These are phyloP conservation scores for Hapalemur alaotrensis DNA, from an alignment of 2,797 vertebrate species.

Conservation along the genomic window DNA sequence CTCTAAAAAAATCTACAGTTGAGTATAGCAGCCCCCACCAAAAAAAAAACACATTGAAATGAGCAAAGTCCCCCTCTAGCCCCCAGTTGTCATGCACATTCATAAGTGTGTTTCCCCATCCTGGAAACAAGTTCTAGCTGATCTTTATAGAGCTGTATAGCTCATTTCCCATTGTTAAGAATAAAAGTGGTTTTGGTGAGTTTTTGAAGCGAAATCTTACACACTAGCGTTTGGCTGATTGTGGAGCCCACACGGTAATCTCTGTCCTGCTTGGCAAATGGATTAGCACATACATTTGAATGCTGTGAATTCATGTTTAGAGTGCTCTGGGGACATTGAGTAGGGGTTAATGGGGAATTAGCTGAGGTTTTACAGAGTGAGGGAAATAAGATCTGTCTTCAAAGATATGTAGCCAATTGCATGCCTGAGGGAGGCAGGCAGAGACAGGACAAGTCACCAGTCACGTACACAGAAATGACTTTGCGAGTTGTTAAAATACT, in stretches of 20 bases:
- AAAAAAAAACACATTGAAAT: neutral
- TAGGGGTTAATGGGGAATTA: neutral
- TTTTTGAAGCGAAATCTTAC: neutral
- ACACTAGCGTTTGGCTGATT: neutral
- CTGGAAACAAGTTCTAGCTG: neutral
- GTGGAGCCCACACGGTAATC: neutral
- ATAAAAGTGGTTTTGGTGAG: neutral
- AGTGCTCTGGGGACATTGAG: neutral
- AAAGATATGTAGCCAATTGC: neutral
- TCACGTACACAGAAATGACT: neutral
- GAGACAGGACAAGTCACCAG: neutral
- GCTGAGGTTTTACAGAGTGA: neutral
- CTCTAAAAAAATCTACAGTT: neutral
- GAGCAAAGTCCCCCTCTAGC: rapidly evolving
- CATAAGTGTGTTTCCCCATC: neutral
- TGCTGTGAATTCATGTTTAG: neutral
- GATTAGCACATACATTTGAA: neutral
- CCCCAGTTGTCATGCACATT: neutral
- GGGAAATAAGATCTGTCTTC: neutral
- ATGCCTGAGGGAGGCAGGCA: neutral
- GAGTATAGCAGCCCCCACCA: neutral
- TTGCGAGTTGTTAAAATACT: neutral
- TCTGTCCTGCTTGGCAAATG: neutral
- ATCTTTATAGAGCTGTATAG: neutral
- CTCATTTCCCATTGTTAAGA: neutral